Evolutionary conservation across 2,113 vertebrate species (phyloP).

Genomic region (Cyanoliseus patagonus): DNA sequence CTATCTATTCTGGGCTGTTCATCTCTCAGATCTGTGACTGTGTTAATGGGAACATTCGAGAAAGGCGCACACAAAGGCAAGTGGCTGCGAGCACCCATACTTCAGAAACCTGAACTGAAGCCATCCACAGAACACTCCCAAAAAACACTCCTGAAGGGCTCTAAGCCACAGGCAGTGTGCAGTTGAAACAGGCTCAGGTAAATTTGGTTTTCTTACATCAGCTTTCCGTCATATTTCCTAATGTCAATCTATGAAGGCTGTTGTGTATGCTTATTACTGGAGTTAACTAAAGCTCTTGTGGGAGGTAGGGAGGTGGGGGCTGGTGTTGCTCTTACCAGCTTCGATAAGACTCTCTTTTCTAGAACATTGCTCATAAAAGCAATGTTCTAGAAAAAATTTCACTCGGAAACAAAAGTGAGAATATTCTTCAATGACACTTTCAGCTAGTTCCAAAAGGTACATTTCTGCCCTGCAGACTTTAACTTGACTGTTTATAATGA

Average conservation of each 20-base stretch:
- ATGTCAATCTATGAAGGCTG: not conserved
- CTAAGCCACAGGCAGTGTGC: not conserved
- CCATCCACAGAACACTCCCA: not conserved
- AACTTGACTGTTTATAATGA: not conserved
- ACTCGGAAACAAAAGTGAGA: not conserved
- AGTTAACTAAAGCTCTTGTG: not conserved
- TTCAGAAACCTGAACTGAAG: not conserved
- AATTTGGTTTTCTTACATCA: not conserved
- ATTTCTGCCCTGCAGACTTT: not conserved
- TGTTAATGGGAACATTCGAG: not conserved
- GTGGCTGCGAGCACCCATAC: not conserved
- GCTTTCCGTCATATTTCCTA: not conserved
- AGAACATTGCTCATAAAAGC: not conserved
- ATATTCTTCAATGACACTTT: not conserved
- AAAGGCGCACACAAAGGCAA: not conserved
- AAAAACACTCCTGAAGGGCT: not conserved
- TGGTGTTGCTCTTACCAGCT: not conserved
- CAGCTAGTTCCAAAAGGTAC: not conserved
- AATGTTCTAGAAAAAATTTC: not conserved
- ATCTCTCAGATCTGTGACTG: not conserved
- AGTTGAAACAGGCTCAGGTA: not conserved
- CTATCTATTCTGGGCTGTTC: not conserved
- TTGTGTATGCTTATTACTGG: not conserved
- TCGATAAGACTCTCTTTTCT: not conserved
- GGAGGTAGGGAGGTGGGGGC: accelerated